Conservation (phyloP, 1,140 invertebrate species). For the Araneus ventricosus region DNA sequence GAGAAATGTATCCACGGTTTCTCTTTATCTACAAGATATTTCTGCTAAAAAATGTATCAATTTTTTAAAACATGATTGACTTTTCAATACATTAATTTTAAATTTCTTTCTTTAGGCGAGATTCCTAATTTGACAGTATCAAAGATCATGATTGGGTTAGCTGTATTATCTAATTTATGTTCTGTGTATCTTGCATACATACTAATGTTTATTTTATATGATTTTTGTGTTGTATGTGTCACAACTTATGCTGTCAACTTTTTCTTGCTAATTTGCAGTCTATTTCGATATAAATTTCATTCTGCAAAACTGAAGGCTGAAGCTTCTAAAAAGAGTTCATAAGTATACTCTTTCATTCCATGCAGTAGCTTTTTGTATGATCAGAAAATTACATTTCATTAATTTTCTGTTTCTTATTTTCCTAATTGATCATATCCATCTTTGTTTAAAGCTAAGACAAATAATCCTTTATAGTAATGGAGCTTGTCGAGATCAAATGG, state of each 20-base stretch:
- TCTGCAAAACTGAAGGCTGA: not conserved
- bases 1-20: too few species aligned
- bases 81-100: too few species aligned
- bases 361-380: not conserved
- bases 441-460: too few species aligned
- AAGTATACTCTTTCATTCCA: not conserved
- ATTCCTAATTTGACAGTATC: slow-evolving; percentile 81
- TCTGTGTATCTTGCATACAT: slow-evolving; percentile 90
- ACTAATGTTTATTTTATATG: slow-evolving; percentile 86
- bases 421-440: too few species aligned
- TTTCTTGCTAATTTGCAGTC: slow-evolving; percentile 79
- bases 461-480: too few species aligned
- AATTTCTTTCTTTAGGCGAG: slow-evolving; percentile 82
- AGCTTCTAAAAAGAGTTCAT: slow-evolving; percentile 43
- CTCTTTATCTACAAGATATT: too few species aligned
- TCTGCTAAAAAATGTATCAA: too few species aligned
- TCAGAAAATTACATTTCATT: not conserved
- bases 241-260: slow-evolving; percentile 88
- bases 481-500: too few species aligned
- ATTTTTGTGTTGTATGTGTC: slow-evolving; percentile 91
- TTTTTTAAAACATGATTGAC: too few species aligned
- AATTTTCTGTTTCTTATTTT: too few species aligned
- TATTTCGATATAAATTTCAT: slow-evolving; percentile 52
- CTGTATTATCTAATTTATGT: slow-evolving; percentile 83
- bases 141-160: slow-evolving; percentile 82